These are phyloP conservation scores for Neotoxoptera formosana DNA, from an alignment of 1,140 invertebrate genomes.

Conservation along the genomic window DNA sequence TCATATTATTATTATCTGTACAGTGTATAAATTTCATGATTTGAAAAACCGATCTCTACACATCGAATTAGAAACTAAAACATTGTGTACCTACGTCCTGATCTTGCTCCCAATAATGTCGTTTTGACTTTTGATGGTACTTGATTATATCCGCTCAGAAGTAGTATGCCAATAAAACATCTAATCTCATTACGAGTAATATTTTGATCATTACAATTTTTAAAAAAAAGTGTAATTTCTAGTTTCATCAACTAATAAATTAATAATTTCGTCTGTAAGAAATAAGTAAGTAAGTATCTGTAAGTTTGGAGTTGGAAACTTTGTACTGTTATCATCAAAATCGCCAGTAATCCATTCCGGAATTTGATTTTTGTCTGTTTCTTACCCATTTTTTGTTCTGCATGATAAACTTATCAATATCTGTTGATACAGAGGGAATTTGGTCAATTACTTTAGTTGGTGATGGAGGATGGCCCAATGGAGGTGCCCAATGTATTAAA, in stretches of 20 bases:
- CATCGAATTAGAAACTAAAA: neutral
- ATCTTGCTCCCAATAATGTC: slow-evolving; percentile 23
- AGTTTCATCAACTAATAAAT: slow-evolving; percentile 16
- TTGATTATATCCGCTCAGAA: neutral
- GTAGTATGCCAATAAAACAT: too few species aligned
- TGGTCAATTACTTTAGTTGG: neutral
- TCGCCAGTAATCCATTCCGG: neutral
- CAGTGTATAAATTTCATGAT: slow-evolving; percentile 16
- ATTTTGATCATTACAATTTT: slow-evolving; percentile 29
- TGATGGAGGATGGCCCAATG: too few species aligned
- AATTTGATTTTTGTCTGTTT: neutral
- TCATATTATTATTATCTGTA: neutral
- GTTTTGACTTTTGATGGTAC: neutral
- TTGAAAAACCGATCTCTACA: neutral
- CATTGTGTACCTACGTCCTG: neutral
- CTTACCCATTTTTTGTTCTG: neutral
- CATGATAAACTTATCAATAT: neutral
- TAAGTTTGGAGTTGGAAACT: neutral
- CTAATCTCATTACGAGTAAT: slow-evolving; percentile 4
- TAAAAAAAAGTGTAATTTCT: slow-evolving; percentile 33
- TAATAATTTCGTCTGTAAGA: slow-evolving; percentile 29
- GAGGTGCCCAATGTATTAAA: neutral
- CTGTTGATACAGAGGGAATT: neutral
- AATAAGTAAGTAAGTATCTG: neutral
- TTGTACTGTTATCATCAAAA: neutral